A percentile compares a stretch with the other conserved stretches of the same genome.
Evolutionary conservation across 2,888 invertebrate species (phyloP).

Genomic region (Ditula angustiorana): DNA sequence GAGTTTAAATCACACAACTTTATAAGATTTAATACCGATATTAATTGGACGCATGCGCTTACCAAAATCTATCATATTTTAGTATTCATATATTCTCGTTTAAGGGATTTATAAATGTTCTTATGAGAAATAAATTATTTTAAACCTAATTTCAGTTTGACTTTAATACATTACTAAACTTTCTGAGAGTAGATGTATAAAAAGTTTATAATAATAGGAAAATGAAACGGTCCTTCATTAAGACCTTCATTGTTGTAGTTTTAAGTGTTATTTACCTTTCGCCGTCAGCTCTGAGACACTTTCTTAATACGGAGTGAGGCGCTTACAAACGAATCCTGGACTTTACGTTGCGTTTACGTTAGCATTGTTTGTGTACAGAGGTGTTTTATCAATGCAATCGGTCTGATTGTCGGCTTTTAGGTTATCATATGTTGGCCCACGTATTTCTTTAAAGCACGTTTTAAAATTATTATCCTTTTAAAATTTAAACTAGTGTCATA

Average conservation of each 20-base stretch:
- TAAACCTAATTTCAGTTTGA: neutral
- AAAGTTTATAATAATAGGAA: neutral
- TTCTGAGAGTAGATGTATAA: neutral
- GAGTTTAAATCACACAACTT: neutral
- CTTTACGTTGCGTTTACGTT: constrained; percentile 55
- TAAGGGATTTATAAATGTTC: too few relatives aligned
- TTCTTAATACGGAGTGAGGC: constrained; percentile 45
- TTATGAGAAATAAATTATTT: too few relatives aligned
- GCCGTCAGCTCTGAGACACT: constrained; percentile 48
- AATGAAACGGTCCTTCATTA: constrained; percentile 67
- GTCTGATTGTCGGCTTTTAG: constrained; percentile 11
- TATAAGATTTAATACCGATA: too few relatives aligned
- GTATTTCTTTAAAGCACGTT: too few relatives aligned
- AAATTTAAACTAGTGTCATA: too few relatives aligned
- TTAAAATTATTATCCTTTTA: too few relatives aligned
- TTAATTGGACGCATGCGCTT: too few relatives aligned
- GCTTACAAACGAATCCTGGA: constrained; percentile 59
- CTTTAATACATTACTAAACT: neutral
- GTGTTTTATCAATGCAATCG: constrained; percentile 50
- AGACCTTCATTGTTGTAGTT: constrained; percentile 68
- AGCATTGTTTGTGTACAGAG: constrained; percentile 67
- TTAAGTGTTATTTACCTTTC: constrained; percentile 68
- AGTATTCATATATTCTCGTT: too few relatives aligned
- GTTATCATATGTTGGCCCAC: neutral
- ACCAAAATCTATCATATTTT: too few relatives aligned